Conservation (phyloP, 2,113 vertebrate genomes). For the Kryptolebias marmoratus region DNA sequence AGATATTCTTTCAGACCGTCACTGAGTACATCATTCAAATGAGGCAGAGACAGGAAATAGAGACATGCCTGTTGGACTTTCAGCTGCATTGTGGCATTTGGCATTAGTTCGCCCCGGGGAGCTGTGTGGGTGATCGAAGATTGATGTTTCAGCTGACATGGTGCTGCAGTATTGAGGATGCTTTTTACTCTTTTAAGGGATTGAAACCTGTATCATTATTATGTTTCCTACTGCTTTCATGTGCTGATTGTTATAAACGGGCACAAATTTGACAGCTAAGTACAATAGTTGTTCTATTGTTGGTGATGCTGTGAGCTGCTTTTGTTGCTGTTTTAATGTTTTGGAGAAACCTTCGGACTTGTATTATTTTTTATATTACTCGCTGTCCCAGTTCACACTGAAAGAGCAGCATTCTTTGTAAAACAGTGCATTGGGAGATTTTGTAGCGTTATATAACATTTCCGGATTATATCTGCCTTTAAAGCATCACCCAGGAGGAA, state of each 20-base stretch:
- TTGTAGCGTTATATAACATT: slow-evolving; percentile 9
- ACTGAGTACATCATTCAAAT: background rate
- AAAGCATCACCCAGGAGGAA: slow-evolving; percentile 14
- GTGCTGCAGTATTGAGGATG: background rate
- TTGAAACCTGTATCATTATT: background rate
- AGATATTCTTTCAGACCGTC: background rate
- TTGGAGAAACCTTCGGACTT: background rate
- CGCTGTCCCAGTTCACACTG: slow-evolving; percentile 1
- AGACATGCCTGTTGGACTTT: background rate
- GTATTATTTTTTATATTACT: slow-evolving; percentile 6
- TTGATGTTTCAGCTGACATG: background rate
- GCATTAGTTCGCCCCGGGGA: background rate
- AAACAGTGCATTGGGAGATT: slow-evolving; percentile 2
- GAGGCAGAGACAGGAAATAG: background rate
- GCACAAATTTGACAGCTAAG: background rate
- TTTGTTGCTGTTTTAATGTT: background rate
- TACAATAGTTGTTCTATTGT: background rate
- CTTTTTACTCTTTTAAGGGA: background rate
- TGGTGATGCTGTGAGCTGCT: background rate
- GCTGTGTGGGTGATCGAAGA: background rate
- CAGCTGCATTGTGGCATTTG: background rate
- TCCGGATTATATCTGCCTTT: slow-evolving; percentile 11
- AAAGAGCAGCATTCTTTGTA: background rate
- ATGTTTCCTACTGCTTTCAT: background rate
- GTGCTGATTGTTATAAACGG: background rate